These are phyloP conservation scores for Thymelicus lineola DNA, from an alignment of 2,888 invertebrate species.

Conservation along the genomic window DNA sequence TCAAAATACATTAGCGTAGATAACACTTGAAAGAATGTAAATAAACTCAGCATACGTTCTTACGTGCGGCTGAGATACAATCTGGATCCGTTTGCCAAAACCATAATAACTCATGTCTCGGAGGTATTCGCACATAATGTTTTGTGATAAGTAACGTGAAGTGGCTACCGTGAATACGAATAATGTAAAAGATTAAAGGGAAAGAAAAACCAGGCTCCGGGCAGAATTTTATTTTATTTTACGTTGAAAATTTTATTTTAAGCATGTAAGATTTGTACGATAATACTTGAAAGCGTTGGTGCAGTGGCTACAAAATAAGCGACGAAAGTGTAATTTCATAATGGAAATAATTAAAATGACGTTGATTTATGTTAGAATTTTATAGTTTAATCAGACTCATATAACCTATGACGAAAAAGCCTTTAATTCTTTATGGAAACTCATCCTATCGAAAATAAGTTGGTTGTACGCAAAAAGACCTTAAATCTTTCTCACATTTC, in stretches of 20 bases:
- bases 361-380: too few relatives aligned
- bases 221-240: slow-evolving; percentile 2
- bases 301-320: too few relatives aligned
- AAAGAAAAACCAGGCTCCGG: neutral
- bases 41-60: slow-evolving; percentile 12
- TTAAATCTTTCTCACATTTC: too few relatives aligned
- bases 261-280: too few relatives aligned
- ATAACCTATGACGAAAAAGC: too few relatives aligned
- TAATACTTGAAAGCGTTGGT: too few relatives aligned
- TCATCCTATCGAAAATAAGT: too few relatives aligned
- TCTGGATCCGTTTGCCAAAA: slow-evolving; percentile 27
- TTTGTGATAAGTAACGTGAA: slow-evolving; percentile 31
- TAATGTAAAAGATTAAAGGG: slow-evolving; percentile 15
- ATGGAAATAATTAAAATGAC: too few relatives aligned
- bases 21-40: slow-evolving; percentile 18
- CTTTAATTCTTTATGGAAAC: too few relatives aligned
- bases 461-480: too few relatives aligned
- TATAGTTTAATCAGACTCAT: too few relatives aligned
- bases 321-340: too few relatives aligned
- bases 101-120: slow-evolving; percentile 33
- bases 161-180: slow-evolving; percentile 33
- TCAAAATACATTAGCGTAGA: neutral
- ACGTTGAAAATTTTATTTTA: neutral
- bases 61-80: slow-evolving; percentile 30
- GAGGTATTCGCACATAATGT: slow-evolving; percentile 30